These are phyloP conservation scores for Miltochrista miniata DNA, from an alignment of 2,888 invertebrate species.

Conservation along the genomic window DNA sequence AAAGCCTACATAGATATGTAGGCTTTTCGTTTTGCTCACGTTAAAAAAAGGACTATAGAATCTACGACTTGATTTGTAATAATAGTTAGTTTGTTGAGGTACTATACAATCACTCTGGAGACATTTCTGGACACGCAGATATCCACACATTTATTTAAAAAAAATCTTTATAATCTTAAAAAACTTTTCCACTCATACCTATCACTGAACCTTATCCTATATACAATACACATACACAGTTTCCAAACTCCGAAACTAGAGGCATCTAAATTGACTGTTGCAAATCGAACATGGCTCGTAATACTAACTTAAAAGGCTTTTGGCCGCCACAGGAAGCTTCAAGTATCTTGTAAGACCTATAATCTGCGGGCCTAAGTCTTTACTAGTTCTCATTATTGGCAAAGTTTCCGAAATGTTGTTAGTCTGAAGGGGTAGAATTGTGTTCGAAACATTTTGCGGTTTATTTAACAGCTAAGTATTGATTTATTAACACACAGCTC, in stretches of 20 bases:
- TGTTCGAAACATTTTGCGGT: constrained; percentile 6
- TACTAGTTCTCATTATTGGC: constrained; percentile 4
- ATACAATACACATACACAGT: neutral
- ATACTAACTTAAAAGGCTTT: constrained; percentile 18
- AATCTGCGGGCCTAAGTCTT: constrained; percentile 19
- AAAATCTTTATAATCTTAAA: too few species aligned
- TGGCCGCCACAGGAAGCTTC: constrained; percentile 11
- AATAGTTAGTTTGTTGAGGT: too few species aligned
- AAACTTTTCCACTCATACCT: too few species aligned
- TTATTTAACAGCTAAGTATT: neutral
- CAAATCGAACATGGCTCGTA: constrained; percentile 7
- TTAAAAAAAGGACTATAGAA: too few species aligned
- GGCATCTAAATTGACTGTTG: constrained; percentile 1
- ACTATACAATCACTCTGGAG: too few species aligned
- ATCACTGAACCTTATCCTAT: neutral
- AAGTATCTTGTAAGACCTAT: constrained; percentile 16
- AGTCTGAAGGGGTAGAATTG: constrained; percentile 14
- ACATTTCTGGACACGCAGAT: too few species aligned
- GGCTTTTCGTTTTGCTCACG: too few species aligned
- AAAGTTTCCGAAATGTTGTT: constrained; percentile 23
- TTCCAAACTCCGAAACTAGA: constrained; percentile 1
- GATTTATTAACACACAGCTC: too few species aligned
- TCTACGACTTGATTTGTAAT: too few species aligned
- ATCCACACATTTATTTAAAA: too few species aligned
- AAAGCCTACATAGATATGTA: too few species aligned